phyloP scores from a whole-genome alignment of 2,797 vertebrate genomes.

The Halcyon badia region DNA sequence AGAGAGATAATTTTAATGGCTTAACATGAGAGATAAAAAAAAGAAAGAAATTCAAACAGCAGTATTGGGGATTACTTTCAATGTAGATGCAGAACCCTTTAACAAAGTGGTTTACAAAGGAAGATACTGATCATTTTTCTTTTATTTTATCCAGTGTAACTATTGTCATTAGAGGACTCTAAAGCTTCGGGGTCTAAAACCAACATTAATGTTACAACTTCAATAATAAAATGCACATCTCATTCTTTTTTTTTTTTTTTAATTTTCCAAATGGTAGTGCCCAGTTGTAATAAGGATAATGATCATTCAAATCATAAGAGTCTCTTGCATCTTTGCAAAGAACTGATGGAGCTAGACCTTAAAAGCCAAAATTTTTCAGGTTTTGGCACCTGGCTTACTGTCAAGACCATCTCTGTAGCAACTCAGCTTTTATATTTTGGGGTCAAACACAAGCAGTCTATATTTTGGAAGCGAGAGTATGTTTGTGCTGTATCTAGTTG shows the following conservation, averaged over 20 bases:
- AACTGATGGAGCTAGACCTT: background rate
- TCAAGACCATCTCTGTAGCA: background rate
- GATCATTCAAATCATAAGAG: background rate
- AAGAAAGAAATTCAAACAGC: accelerated
- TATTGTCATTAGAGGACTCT: background rate
- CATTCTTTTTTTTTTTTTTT: background rate
- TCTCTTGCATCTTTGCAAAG: background rate
- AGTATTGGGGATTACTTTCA: background rate
- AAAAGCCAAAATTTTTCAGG: background rate
- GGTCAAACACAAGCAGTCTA: background rate
- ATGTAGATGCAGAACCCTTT: background rate
- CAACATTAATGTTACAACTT: background rate
- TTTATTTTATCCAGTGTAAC: background rate
- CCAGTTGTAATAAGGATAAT: background rate
- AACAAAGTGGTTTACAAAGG: background rate
- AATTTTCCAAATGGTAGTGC: background rate
- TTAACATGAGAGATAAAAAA: background rate
- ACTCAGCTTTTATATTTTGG: background rate
- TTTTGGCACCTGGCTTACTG: background rate
- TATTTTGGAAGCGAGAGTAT: background rate
- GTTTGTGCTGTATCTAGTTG: background rate
- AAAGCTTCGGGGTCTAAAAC: background rate
- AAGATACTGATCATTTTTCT: background rate
- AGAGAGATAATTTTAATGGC: background rate
- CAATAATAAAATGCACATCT: background rate